Evolutionary conservation across 2,888 invertebrate genomes (phyloP), one percentile per base, ranked within the genome.

Genomic region (Periphyllus acericola): DNA sequence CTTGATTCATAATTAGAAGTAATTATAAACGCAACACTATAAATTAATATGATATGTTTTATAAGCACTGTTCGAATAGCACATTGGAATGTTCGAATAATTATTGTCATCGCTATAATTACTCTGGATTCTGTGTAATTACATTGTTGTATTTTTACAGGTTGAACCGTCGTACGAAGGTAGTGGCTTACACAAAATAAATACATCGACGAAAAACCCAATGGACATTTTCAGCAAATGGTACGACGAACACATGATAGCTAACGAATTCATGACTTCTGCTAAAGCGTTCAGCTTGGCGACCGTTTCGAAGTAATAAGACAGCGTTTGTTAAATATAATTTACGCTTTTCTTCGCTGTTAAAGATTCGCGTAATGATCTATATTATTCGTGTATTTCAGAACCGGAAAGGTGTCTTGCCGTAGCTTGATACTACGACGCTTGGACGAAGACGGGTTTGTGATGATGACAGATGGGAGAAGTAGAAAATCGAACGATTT

Each of bases 191-290:
- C 91, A 92, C 55, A 90, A 89, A 72, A 92, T 93, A 84, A 91
- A 92, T 29, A 89, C 91, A 3, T 90, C 91, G 19, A 90, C 91
- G 17, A 90, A 91, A 36, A 90, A 92, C 90, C 93, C 93, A 1
- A 90, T 92, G 79, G 91, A 91, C n/a, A 91, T 93, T 83, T 93
- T 93, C 90, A 91, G 90, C 52, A 90, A 91, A 55, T 93, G 93
- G 93, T 91, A 91, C 84, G 89, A 91, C 19, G 92, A 92, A 82
- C 89, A 90, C 55, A 82, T 88, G 36, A 88, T 89, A 79, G 68
- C 66, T 3, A 89, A 89, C 9, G 87, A 83, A 8, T 90, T 90
- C 80, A 89, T 90, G 66, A 89, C 90, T 25, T 85, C 90, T 17
- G 89, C 90, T n/a, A 90, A 91, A 86, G 91, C 91, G 17, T 91